Conservation (phyloP, 2,888 invertebrate genomes). For the Drosophila kanekoi region DNA sequence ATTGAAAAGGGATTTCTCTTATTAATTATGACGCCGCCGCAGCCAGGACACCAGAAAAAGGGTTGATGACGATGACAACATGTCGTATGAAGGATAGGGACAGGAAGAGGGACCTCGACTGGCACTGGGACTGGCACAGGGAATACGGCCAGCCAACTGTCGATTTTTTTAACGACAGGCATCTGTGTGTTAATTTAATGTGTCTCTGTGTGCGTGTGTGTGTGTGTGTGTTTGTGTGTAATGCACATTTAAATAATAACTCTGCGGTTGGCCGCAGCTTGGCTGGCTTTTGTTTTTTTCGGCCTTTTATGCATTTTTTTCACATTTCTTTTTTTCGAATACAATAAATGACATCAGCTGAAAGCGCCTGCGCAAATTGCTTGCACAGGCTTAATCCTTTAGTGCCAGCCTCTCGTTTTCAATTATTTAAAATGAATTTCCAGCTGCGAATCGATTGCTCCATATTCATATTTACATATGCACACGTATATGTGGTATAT, state of each 20-base stretch:
- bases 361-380: slow-evolving; percentile 80
- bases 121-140: slow-evolving; percentile 26
- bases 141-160: slow-evolving; percentile 66
- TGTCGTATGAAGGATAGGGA: slow-evolving; percentile 57
- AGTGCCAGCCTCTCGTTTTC: slow-evolving; percentile 43
- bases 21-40: slow-evolving; percentile 81
- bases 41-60: slow-evolving; percentile 66
- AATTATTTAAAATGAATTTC: slow-evolving; percentile 59
- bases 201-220: slow-evolving; percentile 14
- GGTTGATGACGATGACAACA: slow-evolving; percentile 73
- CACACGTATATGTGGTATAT: neutral
- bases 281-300: slow-evolving; percentile 71
- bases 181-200: slow-evolving; percentile 56
- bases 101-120: slow-evolving; percentile 2
- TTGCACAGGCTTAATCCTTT: slow-evolving; percentile 66
- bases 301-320: slow-evolving; percentile 54
- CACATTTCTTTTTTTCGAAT: slow-evolving; percentile 20
- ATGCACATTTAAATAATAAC: slow-evolving; percentile 81
- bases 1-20: slow-evolving; percentile 83
- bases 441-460: slow-evolving; percentile 11
- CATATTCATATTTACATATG: neutral
- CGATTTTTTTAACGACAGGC: slow-evolving; percentile 61
- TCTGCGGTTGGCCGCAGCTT: slow-evolving; percentile 78
- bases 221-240: slow-evolving; percentile 44
- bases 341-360: slow-evolving; percentile 67